These are phyloP conservation scores for Microctonus aethiopoides DNA, from an alignment of 2,888 invertebrate genomes.

Conservation along the genomic window DNA sequence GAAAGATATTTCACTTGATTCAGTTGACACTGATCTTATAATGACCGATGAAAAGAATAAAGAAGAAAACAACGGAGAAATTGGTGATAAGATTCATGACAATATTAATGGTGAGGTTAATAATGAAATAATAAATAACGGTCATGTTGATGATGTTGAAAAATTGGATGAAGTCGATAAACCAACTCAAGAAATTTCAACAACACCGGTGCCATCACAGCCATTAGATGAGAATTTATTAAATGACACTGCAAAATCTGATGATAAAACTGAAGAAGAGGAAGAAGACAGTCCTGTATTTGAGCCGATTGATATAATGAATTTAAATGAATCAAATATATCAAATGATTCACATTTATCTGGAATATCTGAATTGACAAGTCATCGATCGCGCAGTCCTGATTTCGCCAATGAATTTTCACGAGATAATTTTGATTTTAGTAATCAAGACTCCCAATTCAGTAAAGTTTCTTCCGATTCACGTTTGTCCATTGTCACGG, in stretches of 20 bases:
- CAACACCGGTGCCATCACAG: neutral
- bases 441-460: constrained; percentile 73
- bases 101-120: neutral
- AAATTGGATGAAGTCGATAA: constrained; percentile 47
- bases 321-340: constrained; percentile 68
- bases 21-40: constrained; percentile 51
- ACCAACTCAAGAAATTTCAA: constrained; percentile 35
- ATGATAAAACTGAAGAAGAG: constrained; percentile 69
- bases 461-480: constrained; percentile 75
- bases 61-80: constrained; percentile 26
- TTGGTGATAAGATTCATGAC: constrained; percentile 23
- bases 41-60: constrained; percentile 40
- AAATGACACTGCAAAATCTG: constrained; percentile 62
- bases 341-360: constrained; percentile 73
- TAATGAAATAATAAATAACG: neutral
- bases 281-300: constrained; percentile 77
- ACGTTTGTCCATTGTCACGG: constrained; percentile 69
- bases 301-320: constrained; percentile 71
- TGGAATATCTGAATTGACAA: constrained; percentile 70
- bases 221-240: neutral
- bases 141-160: constrained; percentile 44
- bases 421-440: constrained; percentile 61
- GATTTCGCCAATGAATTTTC: constrained; percentile 63
- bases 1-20: constrained; percentile 60
- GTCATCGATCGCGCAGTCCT: constrained; percentile 68